Percentiles rank a stretch among this genome's conserved stretches.
phyloP scores from a whole-genome alignment of 2,888 invertebrate genomes.

The Malthinus flaveolus region DNA sequence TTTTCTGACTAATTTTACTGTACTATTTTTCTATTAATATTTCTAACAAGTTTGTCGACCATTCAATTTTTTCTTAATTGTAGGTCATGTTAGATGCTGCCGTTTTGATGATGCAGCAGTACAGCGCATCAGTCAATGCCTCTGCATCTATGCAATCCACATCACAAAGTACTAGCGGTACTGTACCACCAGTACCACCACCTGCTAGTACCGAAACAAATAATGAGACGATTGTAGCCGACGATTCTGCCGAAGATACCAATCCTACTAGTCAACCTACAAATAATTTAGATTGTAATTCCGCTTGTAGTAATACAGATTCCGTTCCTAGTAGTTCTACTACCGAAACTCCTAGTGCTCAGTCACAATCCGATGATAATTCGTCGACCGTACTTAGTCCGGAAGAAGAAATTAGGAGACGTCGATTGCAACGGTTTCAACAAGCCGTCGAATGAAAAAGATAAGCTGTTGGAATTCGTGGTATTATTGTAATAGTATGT shows the following conservation, averaged over 20 bases:
- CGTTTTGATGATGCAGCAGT: constrained; percentile 92
- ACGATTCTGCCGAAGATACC: constrained; percentile 7
- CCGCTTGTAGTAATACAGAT: not conserved
- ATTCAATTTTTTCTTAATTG: constrained; percentile 46
- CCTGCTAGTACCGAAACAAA: constrained; percentile 5
- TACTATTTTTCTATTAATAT: too few species aligned
- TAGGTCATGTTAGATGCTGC: constrained; percentile 92
- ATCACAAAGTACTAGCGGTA: not conserved
- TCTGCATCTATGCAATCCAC: constrained; percentile 41
- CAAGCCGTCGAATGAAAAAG: constrained; percentile 27
- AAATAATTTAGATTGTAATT: constrained; percentile 6
- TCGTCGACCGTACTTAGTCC: constrained; percentile 40
- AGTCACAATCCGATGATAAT: constrained; percentile 19
- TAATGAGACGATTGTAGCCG: constrained; percentile 1
- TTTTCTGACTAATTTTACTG: too few species aligned
- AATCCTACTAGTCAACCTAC: constrained; percentile 4
- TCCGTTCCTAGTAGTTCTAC: constrained; percentile 13
- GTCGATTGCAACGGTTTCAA: constrained; percentile 74
- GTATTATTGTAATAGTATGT: constrained; percentile 9
- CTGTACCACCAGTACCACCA: constrained; percentile 10
- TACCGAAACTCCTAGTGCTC: not conserved
- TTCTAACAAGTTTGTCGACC: not conserved
- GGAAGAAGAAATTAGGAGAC: constrained; percentile 72
- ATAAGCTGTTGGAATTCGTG: constrained; percentile 5
- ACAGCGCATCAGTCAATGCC: constrained; percentile 69